These are phyloP conservation scores for Mesochorus sp. DNA, from an alignment of 2,888 invertebrate species.

Conservation along the genomic window DNA sequence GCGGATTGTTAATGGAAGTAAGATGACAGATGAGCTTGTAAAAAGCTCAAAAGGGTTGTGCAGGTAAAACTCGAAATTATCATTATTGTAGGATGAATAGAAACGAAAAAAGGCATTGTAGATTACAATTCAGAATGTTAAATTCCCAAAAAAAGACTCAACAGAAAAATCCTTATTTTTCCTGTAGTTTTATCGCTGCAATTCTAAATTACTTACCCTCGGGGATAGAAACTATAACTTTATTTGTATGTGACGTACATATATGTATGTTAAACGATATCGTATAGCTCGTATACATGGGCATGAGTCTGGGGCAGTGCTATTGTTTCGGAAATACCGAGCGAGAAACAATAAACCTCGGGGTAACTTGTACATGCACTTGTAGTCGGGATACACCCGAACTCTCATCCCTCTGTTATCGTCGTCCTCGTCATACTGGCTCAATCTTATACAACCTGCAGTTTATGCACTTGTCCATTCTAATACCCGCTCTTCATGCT, in stretches of 20 bases:
- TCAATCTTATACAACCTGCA: conserved; percentile 22
- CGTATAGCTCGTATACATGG: conserved; percentile 12
- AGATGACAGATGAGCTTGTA: too few species aligned
- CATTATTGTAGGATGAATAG: too few species aligned
- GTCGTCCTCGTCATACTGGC: conserved; percentile 14
- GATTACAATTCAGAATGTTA: conserved; percentile 15
- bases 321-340: conserved; percentile 59
- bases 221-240: conserved; percentile 7
- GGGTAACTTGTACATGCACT: conserved; percentile 55
- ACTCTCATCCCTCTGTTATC: background rate
- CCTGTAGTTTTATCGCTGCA: conserved; percentile 55
- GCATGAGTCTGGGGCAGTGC: conserved; percentile 36
- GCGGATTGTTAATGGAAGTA: too few species aligned
- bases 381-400: background rate
- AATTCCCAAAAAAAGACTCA: conserved; percentile 20
- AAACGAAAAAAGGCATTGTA: too few species aligned
- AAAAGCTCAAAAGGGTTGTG: too few species aligned
- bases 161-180: conserved; percentile 24
- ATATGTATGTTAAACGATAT: background rate
- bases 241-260: background rate
- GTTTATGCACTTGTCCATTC: conserved; percentile 9
- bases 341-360: conserved; percentile 63
- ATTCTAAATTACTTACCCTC: conserved; percentile 62
- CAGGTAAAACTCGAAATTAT: too few species aligned
- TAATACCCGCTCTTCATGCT: conserved; percentile 3